Conservation (phyloP, 2,888 invertebrate species). For the Zelleria hepariella region DNA sequence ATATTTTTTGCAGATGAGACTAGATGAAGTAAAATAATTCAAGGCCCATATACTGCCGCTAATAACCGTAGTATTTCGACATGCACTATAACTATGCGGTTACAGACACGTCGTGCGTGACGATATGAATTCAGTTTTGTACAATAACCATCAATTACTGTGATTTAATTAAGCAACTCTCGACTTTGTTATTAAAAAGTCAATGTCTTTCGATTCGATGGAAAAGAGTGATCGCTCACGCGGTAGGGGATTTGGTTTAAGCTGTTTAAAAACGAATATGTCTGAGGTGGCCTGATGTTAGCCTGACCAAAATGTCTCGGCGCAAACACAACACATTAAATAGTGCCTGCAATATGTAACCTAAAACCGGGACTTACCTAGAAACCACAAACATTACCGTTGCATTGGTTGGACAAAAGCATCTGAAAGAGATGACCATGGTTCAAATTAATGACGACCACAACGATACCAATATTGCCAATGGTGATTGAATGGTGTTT, state of each 20-base stretch:
- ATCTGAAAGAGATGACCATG: neutral
- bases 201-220: neutral
- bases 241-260: neutral
- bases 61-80: neutral
- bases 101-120: neutral
- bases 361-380: neutral
- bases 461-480: neutral
- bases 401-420: neutral
- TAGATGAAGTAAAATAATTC: neutral
- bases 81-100: neutral
- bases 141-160: neutral
- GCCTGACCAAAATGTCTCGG: neutral
- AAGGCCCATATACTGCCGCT: neutral
- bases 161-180: neutral
- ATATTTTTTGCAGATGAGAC: neutral
- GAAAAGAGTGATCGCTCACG: neutral
- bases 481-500: neutral
- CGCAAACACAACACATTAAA: neutral
- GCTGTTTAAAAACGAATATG: neutral
- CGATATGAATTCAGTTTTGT: neutral
- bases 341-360: neutral
- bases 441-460: neutral
- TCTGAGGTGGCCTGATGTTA: neutral
- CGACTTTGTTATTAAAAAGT: neutral
- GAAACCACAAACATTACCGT: neutral